Evolutionary conservation across 2,888 invertebrate species (phyloP), one percentile per base, ranked within the genome.

Genomic region (Cheilosia pagana): DNA sequence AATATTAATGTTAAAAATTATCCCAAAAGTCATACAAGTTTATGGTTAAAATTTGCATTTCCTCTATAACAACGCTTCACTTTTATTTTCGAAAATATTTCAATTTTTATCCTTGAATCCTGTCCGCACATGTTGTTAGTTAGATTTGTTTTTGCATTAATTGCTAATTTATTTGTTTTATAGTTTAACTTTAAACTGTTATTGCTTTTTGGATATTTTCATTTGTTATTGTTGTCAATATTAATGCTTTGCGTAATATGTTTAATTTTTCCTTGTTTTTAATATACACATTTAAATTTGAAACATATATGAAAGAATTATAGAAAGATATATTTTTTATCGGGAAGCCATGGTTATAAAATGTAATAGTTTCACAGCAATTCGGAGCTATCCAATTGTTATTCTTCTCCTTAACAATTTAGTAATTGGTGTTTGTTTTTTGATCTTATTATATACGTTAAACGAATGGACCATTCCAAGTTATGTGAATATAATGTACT

Each of bases 171-270:
- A 12, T 67, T 62, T 68, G 55, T 59, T 45, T 55, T 35, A 35
- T 35, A 35, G 31, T 68, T 71, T 71, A 65, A 83, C 59, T 79
- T 79, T 83, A 83, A 79, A 53, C 70, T 78, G 68, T 79, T 83
- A 83, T 83, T 83, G 83, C 83, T 83, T 79, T 68, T 83, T 75
- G 79, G 79, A 83, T 79, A 83, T 83, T 79, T 74, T 68, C 35
- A 12, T 35, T 35, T 35, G 12, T 35, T 35, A 35, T 67, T 70
- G 43, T 75, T 67, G 53, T 77, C 68, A 77, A 62, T 77, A 77
- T 70, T 77, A 53, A 77, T 76, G 75, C 57, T 41, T 75, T 59
- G 28, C 62, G 63, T 71, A 70, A 52, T 75, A 70, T 76, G 45
- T 43, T 41, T 55, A 41, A 21, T 21, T 53, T 75, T 74, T 55